phyloP scores from a whole-genome alignment of 2,888 invertebrate genomes.

The Leptinotarsa haldemani region DNA sequence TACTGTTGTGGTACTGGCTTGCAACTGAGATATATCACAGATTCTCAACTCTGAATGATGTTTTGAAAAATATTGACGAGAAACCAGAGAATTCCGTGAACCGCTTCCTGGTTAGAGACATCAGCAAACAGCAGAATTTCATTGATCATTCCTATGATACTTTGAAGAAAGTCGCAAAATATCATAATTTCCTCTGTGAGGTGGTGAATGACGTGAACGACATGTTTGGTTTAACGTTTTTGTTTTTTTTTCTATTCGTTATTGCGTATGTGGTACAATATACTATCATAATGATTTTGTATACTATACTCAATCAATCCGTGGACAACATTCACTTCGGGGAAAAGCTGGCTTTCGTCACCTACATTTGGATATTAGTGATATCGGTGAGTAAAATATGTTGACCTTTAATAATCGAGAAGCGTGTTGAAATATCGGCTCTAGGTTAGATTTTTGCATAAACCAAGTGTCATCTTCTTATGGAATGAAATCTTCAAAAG shows the following conservation, averaged over 20 bases:
- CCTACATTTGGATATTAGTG: neutral
- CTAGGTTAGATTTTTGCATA: neutral
- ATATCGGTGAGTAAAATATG: conserved; percentile 1
- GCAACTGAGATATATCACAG: conserved; percentile 25
- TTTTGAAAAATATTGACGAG: neutral
- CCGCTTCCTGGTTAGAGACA: neutral
- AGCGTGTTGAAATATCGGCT: too few relatives aligned
- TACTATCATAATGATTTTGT: neutral
- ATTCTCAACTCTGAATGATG: conserved; percentile 18
- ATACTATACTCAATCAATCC: neutral
- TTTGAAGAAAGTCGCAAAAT: neutral
- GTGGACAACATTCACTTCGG: neutral
- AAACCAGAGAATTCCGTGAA: neutral
- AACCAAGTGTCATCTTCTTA: neutral
- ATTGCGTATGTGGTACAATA: neutral
- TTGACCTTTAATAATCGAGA: too few relatives aligned
- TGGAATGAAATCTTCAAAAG: neutral
- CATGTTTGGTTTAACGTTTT: neutral
- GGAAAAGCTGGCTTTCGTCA: neutral
- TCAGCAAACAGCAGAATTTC: neutral
- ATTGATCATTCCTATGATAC: neutral
- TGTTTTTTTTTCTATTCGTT: conserved; percentile 5
- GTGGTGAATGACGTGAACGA: conserved; percentile 5
- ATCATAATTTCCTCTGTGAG: conserved; percentile 11
- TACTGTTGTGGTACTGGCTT: conserved; percentile 25